These are phyloP conservation scores for Hippasteria phrygiana DNA, from an alignment of 53 echinoderm and acorn worm genomes.

Conservation along the genomic window DNA sequence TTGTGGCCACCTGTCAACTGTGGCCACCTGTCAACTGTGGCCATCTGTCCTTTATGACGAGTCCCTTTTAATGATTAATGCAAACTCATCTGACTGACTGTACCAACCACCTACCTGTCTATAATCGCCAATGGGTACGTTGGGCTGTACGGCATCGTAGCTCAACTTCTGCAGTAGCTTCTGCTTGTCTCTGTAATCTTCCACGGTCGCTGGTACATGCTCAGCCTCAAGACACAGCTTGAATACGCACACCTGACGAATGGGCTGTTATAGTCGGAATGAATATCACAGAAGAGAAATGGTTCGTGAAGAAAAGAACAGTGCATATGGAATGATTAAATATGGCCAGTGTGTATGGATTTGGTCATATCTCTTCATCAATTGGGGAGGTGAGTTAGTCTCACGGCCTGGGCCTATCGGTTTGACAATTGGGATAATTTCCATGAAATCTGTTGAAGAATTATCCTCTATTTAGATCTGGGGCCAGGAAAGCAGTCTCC, in stretches of 20 bases:
- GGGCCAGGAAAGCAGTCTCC: too few relatives aligned
- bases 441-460: too few relatives aligned
- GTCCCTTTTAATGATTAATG: too few relatives aligned
- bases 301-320: neutral
- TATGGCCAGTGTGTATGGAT: too few relatives aligned
- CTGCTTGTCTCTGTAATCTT: slow-evolving; percentile 87
- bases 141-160: slow-evolving; percentile 63
- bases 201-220: slow-evolving; percentile 77
- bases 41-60: neutral
- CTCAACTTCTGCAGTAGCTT: slow-evolving; percentile 80
- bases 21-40: neutral
- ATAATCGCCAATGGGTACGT: slow-evolving; percentile 72
- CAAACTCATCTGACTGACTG: too few relatives aligned
- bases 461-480: too few relatives aligned
- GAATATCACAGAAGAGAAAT: neutral
- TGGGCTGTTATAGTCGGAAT: slow-evolving; percentile 45
- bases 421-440: too few relatives aligned
- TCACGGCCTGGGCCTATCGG: too few relatives aligned
- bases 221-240: slow-evolving; percentile 88
- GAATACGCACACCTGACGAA: slow-evolving; percentile 77
- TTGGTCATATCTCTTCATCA: too few relatives aligned
- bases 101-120: slow-evolving; percentile 56
- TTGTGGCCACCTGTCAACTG: too few relatives aligned
- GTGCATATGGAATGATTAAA: too few relatives aligned
- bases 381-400: too few relatives aligned